Evolutionary conservation across 1,140 invertebrate species (phyloP).

Genomic region (Musca vetustissima): DNA sequence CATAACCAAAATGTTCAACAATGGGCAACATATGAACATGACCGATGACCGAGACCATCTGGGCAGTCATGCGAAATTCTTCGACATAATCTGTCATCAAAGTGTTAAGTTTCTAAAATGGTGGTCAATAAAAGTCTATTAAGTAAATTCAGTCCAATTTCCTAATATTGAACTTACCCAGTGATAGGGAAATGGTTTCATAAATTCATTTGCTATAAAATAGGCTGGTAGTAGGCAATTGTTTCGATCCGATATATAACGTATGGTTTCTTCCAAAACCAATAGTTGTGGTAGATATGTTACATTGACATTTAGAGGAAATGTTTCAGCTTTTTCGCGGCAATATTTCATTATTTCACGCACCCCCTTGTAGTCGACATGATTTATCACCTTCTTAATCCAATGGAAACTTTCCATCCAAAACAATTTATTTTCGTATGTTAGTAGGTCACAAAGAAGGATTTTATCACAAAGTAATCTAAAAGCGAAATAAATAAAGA

Average conservation of each 20-base stretch:
- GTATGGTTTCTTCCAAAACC: slow-evolving; percentile 77
- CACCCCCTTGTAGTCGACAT: slow-evolving; percentile 94
- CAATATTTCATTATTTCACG: slow-evolving; percentile 90
- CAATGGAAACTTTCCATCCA: slow-evolving; percentile 88
- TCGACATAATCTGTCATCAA: slow-evolving; percentile 87
- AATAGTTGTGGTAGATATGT: slow-evolving; percentile 77
- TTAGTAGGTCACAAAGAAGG: slow-evolving; percentile 75
- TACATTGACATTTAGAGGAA: slow-evolving; percentile 76
- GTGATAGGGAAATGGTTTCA: slow-evolving; percentile 83
- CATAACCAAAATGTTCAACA: slow-evolving; percentile 89
- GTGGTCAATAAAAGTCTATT: not conserved
- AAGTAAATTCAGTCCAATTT: not conserved
- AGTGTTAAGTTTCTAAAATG: slow-evolving; percentile 73
- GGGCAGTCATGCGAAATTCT: slow-evolving; percentile 86
- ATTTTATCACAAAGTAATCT: slow-evolving; percentile 85
- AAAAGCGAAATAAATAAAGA: slow-evolving; percentile 38
- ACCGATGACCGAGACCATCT: slow-evolving; percentile 93
- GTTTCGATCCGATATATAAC: slow-evolving; percentile 90
- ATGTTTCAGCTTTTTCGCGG: slow-evolving; percentile 80
- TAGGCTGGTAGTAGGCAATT: slow-evolving; percentile 90
- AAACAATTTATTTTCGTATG: slow-evolving; percentile 75
- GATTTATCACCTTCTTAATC: slow-evolving; percentile 81
- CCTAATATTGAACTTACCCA: slow-evolving; percentile 68
- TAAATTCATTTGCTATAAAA: slow-evolving; percentile 95
- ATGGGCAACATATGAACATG: slow-evolving; percentile 89